phyloP scores from a whole-genome alignment of 2,888 invertebrate genomes.

The Hanleya hanleyi region DNA sequence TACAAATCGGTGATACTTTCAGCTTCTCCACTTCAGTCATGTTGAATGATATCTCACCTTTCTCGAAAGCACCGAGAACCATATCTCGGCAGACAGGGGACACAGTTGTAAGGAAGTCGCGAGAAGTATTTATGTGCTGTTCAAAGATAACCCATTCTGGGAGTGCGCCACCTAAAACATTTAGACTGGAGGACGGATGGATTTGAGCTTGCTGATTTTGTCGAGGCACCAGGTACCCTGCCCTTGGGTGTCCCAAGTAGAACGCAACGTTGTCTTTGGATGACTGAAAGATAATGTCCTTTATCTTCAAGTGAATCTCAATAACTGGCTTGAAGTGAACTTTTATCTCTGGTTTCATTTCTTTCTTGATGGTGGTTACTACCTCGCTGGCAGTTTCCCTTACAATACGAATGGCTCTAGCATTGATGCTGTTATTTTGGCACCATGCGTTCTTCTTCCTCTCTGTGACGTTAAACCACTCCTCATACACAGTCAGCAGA shows the following conservation, averaged over 20 bases:
- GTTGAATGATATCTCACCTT: constrained; percentile 36
- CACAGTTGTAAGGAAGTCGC: constrained; percentile 56
- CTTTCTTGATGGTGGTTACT: constrained; percentile 43
- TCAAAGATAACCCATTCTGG: constrained; percentile 63
- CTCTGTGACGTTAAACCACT: constrained; percentile 53
- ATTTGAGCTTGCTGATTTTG: constrained; percentile 47
- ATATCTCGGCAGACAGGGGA: constrained; percentile 53
- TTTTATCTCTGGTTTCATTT: constrained; percentile 38
- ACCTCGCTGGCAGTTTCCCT: constrained; percentile 55
- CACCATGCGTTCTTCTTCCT: constrained; percentile 62
- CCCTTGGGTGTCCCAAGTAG: constrained; percentile 56
- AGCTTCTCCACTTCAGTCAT: constrained; percentile 35
- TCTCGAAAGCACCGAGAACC: constrained; percentile 38
- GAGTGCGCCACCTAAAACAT: constrained; percentile 42
- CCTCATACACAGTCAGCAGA: constrained; percentile 55
- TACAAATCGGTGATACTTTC: constrained; percentile 36
- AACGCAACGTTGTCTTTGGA: constrained; percentile 52
- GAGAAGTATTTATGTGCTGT: constrained; percentile 54
- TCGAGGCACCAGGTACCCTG: constrained; percentile 54
- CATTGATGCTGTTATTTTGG: constrained; percentile 67
- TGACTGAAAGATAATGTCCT: constrained; percentile 51
- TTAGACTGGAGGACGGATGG: constrained; percentile 63
- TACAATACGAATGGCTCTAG: constrained; percentile 60
- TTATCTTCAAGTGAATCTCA: background rate
- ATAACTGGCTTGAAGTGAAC: constrained; percentile 28